A percentile compares a stretch with the other conserved stretches of the same genome.
Conservation (phyloP, 2,888 invertebrate species). For the Caradrina clavipalpis region DNA sequence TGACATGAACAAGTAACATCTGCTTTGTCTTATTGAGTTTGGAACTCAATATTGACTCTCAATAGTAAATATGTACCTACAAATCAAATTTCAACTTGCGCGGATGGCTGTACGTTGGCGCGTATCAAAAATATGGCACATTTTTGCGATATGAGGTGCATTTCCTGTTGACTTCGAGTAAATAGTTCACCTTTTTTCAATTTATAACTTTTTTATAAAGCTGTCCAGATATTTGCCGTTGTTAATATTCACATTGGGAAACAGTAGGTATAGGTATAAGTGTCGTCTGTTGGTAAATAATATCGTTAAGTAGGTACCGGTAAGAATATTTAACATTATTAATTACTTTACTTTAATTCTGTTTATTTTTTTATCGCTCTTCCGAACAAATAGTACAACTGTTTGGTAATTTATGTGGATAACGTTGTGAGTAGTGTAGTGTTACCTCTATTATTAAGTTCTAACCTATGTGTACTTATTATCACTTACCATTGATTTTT, state of each 20-base stretch:
- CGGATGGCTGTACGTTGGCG: slow-evolving; percentile 34
- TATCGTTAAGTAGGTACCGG: not conserved
- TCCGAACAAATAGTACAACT: too few species aligned
- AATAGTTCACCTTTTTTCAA: slow-evolving; percentile 11
- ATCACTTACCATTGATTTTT: too few species aligned
- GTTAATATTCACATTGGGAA: too few species aligned
- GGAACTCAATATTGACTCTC: slow-evolving; percentile 82
- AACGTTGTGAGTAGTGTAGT: too few species aligned
- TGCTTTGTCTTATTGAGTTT: slow-evolving; percentile 87
- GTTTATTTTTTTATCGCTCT: too few species aligned
- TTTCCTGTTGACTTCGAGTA: slow-evolving; percentile 4
- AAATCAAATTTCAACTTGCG: slow-evolving; percentile 70
- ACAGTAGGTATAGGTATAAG: not conserved
- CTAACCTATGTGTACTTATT: too few species aligned
- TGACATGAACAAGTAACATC: slow-evolving; percentile 85
- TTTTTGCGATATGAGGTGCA: slow-evolving; percentile 22
- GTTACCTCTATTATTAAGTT: too few species aligned
- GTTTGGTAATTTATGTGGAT: too few species aligned
- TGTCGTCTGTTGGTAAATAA: not conserved
- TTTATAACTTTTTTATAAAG: not conserved
- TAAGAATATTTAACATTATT: too few species aligned
- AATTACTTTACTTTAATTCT: too few species aligned
- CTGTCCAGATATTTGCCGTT: not conserved
- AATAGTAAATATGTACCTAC: slow-evolving; percentile 74
- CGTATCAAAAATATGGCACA: slow-evolving; percentile 19